Conservation (phyloP, 2,888 invertebrate species). For the Troides aeacus region DNA sequence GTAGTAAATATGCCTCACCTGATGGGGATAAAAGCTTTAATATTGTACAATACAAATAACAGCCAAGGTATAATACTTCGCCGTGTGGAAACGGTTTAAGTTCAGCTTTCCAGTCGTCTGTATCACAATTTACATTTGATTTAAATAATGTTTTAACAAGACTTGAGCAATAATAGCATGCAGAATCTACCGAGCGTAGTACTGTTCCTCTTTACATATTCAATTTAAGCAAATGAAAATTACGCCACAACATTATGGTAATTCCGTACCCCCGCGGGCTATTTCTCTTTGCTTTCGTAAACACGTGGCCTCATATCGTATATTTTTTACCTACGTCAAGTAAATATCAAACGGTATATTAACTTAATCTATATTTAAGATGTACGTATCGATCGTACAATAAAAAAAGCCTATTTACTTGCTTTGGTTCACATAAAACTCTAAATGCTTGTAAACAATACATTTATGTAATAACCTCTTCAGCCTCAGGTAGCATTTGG, state of each 20-base stretch:
- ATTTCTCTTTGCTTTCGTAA: conserved; percentile 16
- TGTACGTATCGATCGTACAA: not conserved
- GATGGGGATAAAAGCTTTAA: not conserved
- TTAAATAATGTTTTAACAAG: conserved; percentile 26
- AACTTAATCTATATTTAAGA: not conserved
- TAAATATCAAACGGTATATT: not conserved
- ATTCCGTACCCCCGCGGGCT: conserved; percentile 6
- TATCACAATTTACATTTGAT: conserved; percentile 23
- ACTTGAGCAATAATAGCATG: conserved; percentile 17
- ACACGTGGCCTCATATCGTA: not conserved
- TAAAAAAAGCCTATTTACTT: not conserved
- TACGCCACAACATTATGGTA: conserved; percentile 26
- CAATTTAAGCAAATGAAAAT: conserved; percentile 28
- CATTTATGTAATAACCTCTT: not conserved
- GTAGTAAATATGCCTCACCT: not conserved
- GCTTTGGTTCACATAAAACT: not conserved
- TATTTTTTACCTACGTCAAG: not conserved
- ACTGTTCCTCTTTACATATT: conserved; percentile 23
- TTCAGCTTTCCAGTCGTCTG: conserved; percentile 1
- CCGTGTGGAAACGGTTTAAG: conserved; percentile 3
- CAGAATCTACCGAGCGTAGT: conserved; percentile 15
- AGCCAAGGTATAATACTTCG: not conserved
- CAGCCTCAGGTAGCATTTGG: not conserved
- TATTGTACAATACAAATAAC: too few relatives aligned
- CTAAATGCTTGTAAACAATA: not conserved